Percentiles rank a stretch among this genome's conserved stretches.
Evolutionary conservation across 2,888 invertebrate species (phyloP).

Genomic region (Isoperla grammatica): DNA sequence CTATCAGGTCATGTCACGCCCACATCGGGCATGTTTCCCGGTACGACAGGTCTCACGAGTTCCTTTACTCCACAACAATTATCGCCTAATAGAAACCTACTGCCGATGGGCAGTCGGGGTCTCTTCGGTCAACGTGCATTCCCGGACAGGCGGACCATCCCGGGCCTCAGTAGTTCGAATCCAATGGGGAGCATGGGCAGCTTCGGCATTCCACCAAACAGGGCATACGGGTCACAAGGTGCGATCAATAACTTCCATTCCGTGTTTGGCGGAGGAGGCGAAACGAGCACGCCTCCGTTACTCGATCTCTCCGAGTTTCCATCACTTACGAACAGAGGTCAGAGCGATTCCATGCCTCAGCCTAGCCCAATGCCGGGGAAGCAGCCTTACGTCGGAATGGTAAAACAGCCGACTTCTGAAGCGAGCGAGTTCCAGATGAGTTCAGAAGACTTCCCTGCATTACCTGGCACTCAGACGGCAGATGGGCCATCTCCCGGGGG

Average conservation of each 20-base stretch:
- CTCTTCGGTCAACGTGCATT: slow-evolving; percentile 78
- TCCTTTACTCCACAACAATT: slow-evolving; percentile 39
- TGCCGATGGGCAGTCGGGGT: slow-evolving; percentile 52
- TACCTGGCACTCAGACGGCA: slow-evolving; percentile 80
- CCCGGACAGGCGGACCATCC: slow-evolving; percentile 66
- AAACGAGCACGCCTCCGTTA: slow-evolving; percentile 76
- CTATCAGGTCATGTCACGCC: slow-evolving; percentile 73
- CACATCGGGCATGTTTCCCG: slow-evolving; percentile 58
- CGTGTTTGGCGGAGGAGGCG: slow-evolving; percentile 71
- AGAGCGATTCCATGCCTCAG: slow-evolving; percentile 58
- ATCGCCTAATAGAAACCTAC: slow-evolving; percentile 43
- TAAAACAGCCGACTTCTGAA: slow-evolving; percentile 89
- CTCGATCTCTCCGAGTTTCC: slow-evolving; percentile 91
- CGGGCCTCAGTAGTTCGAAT: slow-evolving; percentile 53
- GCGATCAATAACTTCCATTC: slow-evolving; percentile 63
- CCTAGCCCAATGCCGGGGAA: slow-evolving; percentile 82
- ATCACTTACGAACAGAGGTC: slow-evolving; percentile 72
- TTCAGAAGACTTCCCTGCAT: slow-evolving; percentile 98
- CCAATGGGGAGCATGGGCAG: slow-evolving; percentile 58
- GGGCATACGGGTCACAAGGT: slow-evolving; percentile 48
- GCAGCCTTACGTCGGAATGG: slow-evolving; percentile 94
- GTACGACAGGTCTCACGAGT: slow-evolving; percentile 42
- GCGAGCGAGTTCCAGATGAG: slow-evolving; percentile 96
- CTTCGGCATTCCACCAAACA: slow-evolving; percentile 56
- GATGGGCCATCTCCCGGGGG: slow-evolving; percentile 64